Base-by-base conservation (phyloP, 2,797 vertebrate species). In the Perodicticus potto region DNA sequence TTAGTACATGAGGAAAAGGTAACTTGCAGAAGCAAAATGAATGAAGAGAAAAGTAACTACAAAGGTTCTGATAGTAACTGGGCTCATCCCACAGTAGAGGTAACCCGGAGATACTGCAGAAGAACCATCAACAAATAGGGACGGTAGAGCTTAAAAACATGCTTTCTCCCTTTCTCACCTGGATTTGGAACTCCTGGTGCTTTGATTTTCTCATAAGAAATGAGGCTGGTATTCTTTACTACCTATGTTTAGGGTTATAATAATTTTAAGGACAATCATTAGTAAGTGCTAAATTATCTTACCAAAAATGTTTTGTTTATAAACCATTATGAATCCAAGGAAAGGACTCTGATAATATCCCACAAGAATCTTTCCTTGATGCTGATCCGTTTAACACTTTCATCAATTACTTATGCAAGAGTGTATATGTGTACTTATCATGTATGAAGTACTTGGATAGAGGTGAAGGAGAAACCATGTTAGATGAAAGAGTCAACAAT, bases 181-280 rank as follows among this genome's bases (percentile, higher is more conserved):
- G 34, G 8, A 78, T 67, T n/a, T 92, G 63, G 16, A 22, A 76
- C 4, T 86, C 25, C 80, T 63, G 43, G 27, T 5, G 20, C 3
- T 76, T 76, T 49, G 43, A 37, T 76, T 80, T 90, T 91, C 77
- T 86, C 32, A 34, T 53, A 27, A 92, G 11, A 92, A 86, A 70
- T 53, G 20, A n/a, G 17, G 11, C 8, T 2, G 57, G 1, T 63
- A 29, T 65, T 89, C 14, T 73, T 93, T 27, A 84, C 10, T 43
- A 70, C 17, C 27, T 40, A 9, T 65, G 86, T 89, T 81, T 70
- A 76, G 45, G 19, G 43, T 91, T 70, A 6, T 37, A 12, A 76
- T 7, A 76, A 27, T 70, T 45, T 5, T 32, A 85, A 83, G 27
- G 9, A 2, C 14, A 78, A 74, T 80, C 40, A 14, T 73, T 72